A percentile compares a stretch with the other conserved stretches of the same genome.
These are phyloP conservation scores for Electrona antarctica DNA, from an alignment of 2,113 vertebrate species.

Conservation along the genomic window DNA sequence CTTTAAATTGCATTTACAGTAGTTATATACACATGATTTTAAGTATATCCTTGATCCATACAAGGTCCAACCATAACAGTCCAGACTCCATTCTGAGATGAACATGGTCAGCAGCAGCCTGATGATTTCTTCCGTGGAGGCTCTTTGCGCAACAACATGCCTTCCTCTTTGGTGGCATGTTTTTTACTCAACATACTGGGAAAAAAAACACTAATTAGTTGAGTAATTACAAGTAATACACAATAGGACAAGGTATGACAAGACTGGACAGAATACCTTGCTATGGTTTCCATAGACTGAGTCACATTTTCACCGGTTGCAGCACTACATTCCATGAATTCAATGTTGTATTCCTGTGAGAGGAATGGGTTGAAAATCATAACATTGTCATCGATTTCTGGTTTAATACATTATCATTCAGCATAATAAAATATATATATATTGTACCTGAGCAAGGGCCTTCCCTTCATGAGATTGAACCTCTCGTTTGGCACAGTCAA, in stretches of 20 bases:
- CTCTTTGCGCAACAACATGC: slow-evolving; percentile 60
- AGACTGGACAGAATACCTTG: slow-evolving; percentile 78
- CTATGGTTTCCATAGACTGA: slow-evolving; percentile 80
- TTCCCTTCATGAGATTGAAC: slow-evolving; percentile 79
- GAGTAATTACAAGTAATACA: not conserved
- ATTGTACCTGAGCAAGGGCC: slow-evolving; percentile 83
- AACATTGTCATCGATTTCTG: not conserved
- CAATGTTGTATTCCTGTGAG: slow-evolving; percentile 82
- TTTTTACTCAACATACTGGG: slow-evolving; percentile 81
- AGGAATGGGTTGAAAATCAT: not conserved
- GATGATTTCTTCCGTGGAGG: slow-evolving; percentile 70
- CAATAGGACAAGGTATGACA: not conserved
- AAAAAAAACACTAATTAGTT: slow-evolving; percentile 23
- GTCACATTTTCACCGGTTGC: slow-evolving; percentile 86
- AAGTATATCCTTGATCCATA: no score
- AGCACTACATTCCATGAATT: slow-evolving; percentile 91
- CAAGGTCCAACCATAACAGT: no score
- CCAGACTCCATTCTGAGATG: no score
- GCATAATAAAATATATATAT: not conserved
- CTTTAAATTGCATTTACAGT: no score
- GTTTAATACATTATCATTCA: no score
- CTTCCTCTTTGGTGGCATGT: slow-evolving; percentile 61
- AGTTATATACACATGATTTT: no score
- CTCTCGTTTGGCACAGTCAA: slow-evolving; percentile 75
- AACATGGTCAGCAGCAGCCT: slow-evolving; percentile 81